Percentiles rank a stretch among this genome's conserved stretches.
Evolutionary conservation across 2,797 vertebrate species (phyloP).

Genomic region (Coreius guichenoti): DNA sequence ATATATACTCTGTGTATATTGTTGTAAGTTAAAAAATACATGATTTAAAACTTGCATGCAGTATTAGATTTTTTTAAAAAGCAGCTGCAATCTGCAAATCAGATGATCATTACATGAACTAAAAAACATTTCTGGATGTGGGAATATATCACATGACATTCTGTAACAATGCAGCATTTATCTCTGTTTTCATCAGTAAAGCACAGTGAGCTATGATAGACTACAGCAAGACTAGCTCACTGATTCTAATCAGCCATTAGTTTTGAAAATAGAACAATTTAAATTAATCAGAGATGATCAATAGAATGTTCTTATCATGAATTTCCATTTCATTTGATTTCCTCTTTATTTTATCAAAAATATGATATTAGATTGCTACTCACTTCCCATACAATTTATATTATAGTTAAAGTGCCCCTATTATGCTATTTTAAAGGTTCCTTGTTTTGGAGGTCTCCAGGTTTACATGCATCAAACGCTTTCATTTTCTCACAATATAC

Average conservation of each 20-base stretch:
- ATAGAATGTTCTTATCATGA: background rate
- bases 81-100: background rate
- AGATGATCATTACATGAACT: constrained; percentile 22
- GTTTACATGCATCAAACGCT: no score
- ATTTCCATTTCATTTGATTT: background rate
- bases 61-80: background rate
- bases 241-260: background rate
- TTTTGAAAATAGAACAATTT: background rate
- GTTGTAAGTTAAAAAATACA: constrained; percentile 20
- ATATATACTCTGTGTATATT: background rate
- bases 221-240: background rate
- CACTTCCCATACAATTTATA: background rate
- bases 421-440: no score
- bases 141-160: constrained; percentile 17
- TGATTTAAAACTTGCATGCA: background rate
- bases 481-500: no score
- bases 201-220: background rate
- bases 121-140: constrained; percentile 14
- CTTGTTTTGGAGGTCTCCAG: no score
- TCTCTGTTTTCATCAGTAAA: background rate
- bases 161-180: constrained; percentile 27
- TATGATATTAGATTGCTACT: background rate
- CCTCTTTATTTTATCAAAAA: background rate
- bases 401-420: no score
- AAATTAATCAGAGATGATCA: background rate